Evolutionary conservation across 2,888 invertebrate species (phyloP).

Genomic region (Caenorhabditis afra): DNA sequence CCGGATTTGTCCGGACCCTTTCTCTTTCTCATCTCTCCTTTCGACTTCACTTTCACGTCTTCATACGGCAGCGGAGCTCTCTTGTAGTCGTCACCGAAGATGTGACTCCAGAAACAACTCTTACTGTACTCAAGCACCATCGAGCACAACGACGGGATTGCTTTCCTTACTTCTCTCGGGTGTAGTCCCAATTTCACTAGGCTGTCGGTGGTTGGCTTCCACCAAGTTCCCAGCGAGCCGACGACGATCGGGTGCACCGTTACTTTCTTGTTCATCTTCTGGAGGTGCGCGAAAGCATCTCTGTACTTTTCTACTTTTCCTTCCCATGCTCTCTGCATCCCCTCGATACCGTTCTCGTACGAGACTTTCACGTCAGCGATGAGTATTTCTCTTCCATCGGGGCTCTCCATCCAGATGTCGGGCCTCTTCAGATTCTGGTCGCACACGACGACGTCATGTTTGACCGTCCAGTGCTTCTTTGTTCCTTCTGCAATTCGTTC

Average conservation of each 20-base stretch:
- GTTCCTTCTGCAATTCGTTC: neutral
- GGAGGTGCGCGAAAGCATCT: neutral
- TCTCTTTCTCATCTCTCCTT: too few species aligned
- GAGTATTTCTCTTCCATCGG: neutral
- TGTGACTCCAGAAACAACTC: too few species aligned
- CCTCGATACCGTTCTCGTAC: conserved; percentile 4
- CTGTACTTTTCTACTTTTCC: conserved; percentile 6
- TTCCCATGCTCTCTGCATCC: conserved; percentile 4
- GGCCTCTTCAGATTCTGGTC: neutral
- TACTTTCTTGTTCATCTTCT: neutral
- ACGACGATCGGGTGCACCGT: neutral
- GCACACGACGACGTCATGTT: neutral
- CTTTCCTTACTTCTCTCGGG: neutral
- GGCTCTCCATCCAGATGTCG: neutral
- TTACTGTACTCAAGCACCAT: neutral
- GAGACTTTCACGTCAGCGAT: conserved; percentile 8
- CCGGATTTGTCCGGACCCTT: too few species aligned
- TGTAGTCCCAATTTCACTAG: conserved; percentile 2
- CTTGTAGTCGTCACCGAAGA: too few species aligned
- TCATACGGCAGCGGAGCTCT: too few species aligned
- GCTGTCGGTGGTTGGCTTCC: neutral
- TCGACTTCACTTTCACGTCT: too few species aligned
- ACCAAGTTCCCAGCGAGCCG: conserved; percentile 13
- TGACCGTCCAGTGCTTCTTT: neutral
- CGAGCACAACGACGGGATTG: neutral